Percentiles rank a stretch among this genome's conserved stretches.
Conservation (phyloP, 2,797 vertebrate species). For the Hipposideros larvatus region DNA sequence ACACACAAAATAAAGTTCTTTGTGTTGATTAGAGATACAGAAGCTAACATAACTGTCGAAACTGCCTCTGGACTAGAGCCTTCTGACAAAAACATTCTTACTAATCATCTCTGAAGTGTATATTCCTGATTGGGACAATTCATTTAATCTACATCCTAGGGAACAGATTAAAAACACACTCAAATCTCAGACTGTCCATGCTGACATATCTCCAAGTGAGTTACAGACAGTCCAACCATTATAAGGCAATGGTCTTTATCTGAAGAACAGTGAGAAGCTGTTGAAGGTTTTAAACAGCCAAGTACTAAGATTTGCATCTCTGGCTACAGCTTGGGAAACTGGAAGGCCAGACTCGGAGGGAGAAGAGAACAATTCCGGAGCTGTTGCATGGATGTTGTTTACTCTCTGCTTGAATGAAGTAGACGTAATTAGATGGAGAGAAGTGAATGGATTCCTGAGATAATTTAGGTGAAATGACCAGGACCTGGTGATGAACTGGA, state of each 20-base stretch:
- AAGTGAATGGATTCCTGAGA: background rate
- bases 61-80: background rate
- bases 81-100: background rate
- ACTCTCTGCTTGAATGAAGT: background rate
- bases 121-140: background rate
- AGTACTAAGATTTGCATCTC: background rate
- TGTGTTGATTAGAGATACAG: background rate
- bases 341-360: background rate
- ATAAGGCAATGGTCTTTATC: background rate
- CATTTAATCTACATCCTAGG: background rate
- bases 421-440: background rate
- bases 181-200: background rate
- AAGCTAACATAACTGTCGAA: background rate
- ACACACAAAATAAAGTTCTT: background rate
- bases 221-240: background rate
- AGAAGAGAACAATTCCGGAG: background rate
- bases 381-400: background rate
- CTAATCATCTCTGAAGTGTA: background rate
- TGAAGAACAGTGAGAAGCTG: conserved; percentile 6
- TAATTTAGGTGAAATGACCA: background rate
- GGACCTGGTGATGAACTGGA: background rate
- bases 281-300: background rate
- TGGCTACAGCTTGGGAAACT: background rate
- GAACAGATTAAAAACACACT: background rate
- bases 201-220: background rate